phyloP scores from a whole-genome alignment of 2,888 invertebrate species.

The Hypomecis punctinalis region DNA sequence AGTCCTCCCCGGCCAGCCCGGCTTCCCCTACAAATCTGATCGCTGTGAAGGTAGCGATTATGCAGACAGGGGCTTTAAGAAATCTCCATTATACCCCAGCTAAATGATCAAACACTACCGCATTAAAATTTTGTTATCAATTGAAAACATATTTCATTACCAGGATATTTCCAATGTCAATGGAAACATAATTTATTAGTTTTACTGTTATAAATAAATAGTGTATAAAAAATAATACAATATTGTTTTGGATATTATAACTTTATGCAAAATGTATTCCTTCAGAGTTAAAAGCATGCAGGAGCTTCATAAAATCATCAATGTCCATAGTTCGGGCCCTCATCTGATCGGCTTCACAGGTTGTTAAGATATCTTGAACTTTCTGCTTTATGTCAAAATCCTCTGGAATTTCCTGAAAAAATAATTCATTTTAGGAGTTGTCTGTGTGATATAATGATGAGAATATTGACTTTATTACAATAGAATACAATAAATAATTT shows the following conservation, averaged over 20 bases:
- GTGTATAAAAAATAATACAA: slow-evolving; percentile 30
- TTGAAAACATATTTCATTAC: background rate
- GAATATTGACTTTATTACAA: too few species aligned
- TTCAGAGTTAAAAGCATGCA: slow-evolving; percentile 95
- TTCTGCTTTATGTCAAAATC: slow-evolving; percentile 93
- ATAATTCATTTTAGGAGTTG: background rate
- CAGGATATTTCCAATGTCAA: slow-evolving; percentile 10
- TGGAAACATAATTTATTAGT: slow-evolving; percentile 41
- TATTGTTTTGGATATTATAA: slow-evolving; percentile 26
- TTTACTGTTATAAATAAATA: slow-evolving; percentile 38
- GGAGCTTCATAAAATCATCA: slow-evolving; percentile 96
- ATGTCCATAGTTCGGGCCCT: slow-evolving; percentile 97
- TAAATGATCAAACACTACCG: background rate
- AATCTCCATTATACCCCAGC: slow-evolving; percentile 79
- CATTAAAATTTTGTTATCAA: background rate
- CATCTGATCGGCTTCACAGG: slow-evolving; percentile 88
- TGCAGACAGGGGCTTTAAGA: slow-evolving; percentile 89
- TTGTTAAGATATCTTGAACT: slow-evolving; percentile 89
- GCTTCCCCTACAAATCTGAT: slow-evolving; percentile 87
- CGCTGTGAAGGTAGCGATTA: slow-evolving; percentile 87
- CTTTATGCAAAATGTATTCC: slow-evolving; percentile 95
- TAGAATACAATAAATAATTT: too few species aligned
- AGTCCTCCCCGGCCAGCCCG: slow-evolving; percentile 88
- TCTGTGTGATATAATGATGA: too few species aligned
- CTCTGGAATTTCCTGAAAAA: slow-evolving; percentile 87